A percentile compares a stretch with the other conserved stretches of the same genome.
Conservation (phyloP, 2,888 invertebrate species). For the Chrysolina haemoptera region DNA sequence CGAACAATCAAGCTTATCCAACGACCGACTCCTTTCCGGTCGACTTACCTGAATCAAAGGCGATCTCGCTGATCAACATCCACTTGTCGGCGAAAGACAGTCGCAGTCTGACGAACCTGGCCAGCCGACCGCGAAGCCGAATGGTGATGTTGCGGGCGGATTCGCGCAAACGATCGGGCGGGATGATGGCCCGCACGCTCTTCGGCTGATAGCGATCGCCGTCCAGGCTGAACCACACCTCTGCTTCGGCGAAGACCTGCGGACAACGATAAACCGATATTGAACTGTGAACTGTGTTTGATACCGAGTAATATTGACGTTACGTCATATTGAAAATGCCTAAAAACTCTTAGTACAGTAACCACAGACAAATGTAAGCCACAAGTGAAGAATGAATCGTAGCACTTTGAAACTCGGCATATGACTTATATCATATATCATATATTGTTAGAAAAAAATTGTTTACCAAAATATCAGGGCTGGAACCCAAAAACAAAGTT, state of each 20-base stretch:
- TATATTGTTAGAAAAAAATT: no score
- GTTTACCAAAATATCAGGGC: no score
- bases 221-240: constrained; percentile 86
- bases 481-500: no score
- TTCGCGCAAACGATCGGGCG: constrained; percentile 72
- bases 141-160: constrained; percentile 80
- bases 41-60: constrained; percentile 83
- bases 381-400: no score
- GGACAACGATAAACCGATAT: neutral
- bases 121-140: constrained; percentile 81
- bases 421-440: no score
- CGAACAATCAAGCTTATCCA: neutral
- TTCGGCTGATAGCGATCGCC: constrained; percentile 82
- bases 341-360: no score
- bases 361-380: no score
- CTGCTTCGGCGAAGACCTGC: constrained; percentile 83
- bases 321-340: no score
- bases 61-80: constrained; percentile 91
- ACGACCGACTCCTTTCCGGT: no score
- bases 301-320: no score
- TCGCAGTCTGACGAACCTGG: constrained; percentile 82
- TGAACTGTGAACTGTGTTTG: neutral
- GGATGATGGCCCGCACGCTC: constrained; percentile 77
- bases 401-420: no score
- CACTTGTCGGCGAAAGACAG: constrained; percentile 86